Base-by-base conservation (phyloP, 2,797 vertebrate genomes). In the Chelmon rostratus region DNA sequence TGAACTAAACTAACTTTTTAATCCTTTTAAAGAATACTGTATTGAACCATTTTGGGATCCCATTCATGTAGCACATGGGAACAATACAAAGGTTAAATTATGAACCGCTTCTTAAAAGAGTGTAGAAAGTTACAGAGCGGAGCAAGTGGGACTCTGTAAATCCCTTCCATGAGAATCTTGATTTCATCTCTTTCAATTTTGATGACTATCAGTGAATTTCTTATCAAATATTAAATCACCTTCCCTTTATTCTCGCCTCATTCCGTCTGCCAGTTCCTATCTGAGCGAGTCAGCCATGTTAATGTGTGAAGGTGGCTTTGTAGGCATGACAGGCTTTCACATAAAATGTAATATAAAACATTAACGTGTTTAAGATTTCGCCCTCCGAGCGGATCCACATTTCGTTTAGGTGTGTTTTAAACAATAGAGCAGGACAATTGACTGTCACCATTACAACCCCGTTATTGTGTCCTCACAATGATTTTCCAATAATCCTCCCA, bases 401-500 rank as follows among this genome's bases (percentile, higher is more conserved):
- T 57, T 57, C 8, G 72, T 52, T 52, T 38, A 23, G 71, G 49
- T 75, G 19, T n/a, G 7, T 61, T 49, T 49, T n/a, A 38, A 70
- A 78, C 46, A 83, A 63, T 4, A 3, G 6, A 33, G 8, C 46
- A 8, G 52, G 16, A 78, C 33, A 80, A 71, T 76, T 67, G 35
- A 56, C 12, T 2, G 5, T 15, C 21, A 46, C 66, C 56, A 70
- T 74, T 61, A 46, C 61, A 33, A 64, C 13, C n/a, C 7, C 19
- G 21, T 37, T 79, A 49, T 86, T 83, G 25, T 70, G 9, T 44
- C 46, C 35, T 58, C 53, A 85, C 76, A 78, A 58, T 73, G 57
- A 18, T 23, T 76, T 84, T 71, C 79, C 73, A 75, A 68, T 76
- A 71, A 65, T 84, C 58, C 75, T 82, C 53, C 58, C 57, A 72